Conservation (phyloP, 2,888 invertebrate genomes). For the Drosophila fungiperda region DNA sequence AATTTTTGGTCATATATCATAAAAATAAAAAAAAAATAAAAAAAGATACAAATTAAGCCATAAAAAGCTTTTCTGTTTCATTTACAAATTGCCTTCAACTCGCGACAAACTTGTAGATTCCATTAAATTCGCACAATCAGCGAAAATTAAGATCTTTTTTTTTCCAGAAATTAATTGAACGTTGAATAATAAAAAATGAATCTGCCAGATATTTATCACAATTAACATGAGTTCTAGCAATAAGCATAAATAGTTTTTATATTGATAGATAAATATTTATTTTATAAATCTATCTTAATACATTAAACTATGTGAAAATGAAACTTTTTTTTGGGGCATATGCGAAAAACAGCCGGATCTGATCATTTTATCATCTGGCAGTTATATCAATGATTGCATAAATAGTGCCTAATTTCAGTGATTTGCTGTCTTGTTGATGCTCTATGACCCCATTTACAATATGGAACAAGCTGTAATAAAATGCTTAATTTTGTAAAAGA, state of each 20-base stretch:
- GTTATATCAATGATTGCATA: conserved; percentile 2
- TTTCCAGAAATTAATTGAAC: conserved; percentile 2
- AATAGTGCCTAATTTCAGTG: conserved; percentile 1
- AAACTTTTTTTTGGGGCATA: background rate
- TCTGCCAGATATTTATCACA: conserved; percentile 8
- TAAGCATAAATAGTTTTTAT: background rate
- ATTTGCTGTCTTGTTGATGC: conserved; percentile 2
- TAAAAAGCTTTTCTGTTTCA: conserved; percentile 52
- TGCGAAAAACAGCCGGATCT: conserved; percentile 3
- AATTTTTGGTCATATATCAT: conserved; percentile 43
- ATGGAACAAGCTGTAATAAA: background rate
- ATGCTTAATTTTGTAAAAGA: background rate
- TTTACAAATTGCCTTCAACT: conserved; percentile 59
- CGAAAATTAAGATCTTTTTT: conserved; percentile 13
- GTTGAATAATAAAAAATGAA: conserved; percentile 7
- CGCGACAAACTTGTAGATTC: conserved; percentile 35
- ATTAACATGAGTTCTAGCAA: background rate
- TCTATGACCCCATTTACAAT: conserved; percentile 4
- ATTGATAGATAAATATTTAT: background rate
- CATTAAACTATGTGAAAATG: conserved; percentile 2
- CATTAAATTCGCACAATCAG: conserved; percentile 22
- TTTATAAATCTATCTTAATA: background rate
- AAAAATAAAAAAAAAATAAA: conserved; percentile 15
- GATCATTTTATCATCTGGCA: conserved; percentile 29
- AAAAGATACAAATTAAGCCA: conserved; percentile 34